Base-by-base conservation (phyloP, 2,888 invertebrate genomes). In the Allophyes oxyacanthae region DNA sequence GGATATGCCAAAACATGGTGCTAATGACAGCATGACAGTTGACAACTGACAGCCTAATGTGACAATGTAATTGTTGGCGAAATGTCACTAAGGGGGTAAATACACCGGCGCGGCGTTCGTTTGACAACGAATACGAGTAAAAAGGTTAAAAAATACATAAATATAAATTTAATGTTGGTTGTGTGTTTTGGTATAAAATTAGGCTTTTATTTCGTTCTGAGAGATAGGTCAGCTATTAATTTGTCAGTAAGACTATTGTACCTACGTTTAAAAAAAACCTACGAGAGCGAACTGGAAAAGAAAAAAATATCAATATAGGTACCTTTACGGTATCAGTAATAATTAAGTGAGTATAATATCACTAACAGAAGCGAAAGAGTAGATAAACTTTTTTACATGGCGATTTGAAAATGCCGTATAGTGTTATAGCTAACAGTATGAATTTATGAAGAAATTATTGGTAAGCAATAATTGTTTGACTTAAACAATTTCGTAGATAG, bases 11-110 rank as follows among this genome's bases (percentile, higher is more conserved):
- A 70, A 75, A 74, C 72, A 68, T 48, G 52, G 72, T 71, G 75
- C 64, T 68, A 72, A 72, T 72, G 55, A 73, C 73, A 20, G 77
- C 79, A 74, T 79, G 75, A 75, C 75, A 56, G 59, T 50, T 71
- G 60, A 65, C 59, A 70, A 64, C 52, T 79, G 82, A 84, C 76
- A 76, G 63, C 63, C 71, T 84, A 84, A 86, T 82, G 76, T 82
- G 88, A 85, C 86, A 80, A 58, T 42, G 57, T 85, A 86, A 87
- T 86, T 81, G 80, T 73, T 42, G 51, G 64, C 51, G 58, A 85
- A 85, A 84, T 82, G 81, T 78, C 81, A 81, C 67, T 72, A 63
- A 55, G 60, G 54, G 44, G 51, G 43, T 46, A 46, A 37, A 38
- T 37, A 61, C 43, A 52, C 33, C 28, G 48, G 33, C 55, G 40